These are phyloP conservation scores for Nudaria mundana DNA, from an alignment of 2,888 invertebrate species.

Conservation along the genomic window DNA sequence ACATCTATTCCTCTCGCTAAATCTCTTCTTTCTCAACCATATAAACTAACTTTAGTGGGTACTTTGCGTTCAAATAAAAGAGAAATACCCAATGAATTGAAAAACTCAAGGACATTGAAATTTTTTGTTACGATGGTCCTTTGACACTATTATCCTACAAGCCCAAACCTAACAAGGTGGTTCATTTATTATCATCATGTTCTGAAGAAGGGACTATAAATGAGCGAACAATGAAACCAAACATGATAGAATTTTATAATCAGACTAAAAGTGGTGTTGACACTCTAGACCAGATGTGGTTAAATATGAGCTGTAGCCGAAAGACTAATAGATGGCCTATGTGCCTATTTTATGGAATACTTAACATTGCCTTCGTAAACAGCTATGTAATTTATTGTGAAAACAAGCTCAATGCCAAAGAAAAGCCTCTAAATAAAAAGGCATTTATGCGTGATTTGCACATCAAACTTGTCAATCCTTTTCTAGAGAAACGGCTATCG, in stretches of 20 bases:
- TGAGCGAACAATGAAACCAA: conserved; percentile 12
- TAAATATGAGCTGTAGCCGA: neutral
- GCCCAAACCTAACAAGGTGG: conserved; percentile 30
- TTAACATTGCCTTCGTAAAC: too few species aligned
- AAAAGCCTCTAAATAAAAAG: too few species aligned
- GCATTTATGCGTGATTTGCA: neutral
- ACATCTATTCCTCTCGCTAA: conserved; percentile 16
- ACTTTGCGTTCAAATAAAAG: conserved; percentile 9
- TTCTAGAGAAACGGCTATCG: neutral
- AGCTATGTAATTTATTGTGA: neutral
- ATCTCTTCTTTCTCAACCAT: conserved; percentile 3
- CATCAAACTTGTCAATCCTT: too few species aligned
- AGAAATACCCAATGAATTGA: conserved; percentile 37
- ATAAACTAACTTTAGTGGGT: conserved; percentile 6
- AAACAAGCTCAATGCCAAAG: too few species aligned
- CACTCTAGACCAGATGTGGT: conserved; percentile 1
- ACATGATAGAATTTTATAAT: conserved; percentile 31
- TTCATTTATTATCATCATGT: conserved; percentile 14
- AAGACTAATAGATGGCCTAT: neutral
- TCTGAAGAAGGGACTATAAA: conserved; percentile 6
- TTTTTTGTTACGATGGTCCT: conserved; percentile 32
- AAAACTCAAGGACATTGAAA: conserved; percentile 28
- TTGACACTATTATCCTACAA: conserved; percentile 37
- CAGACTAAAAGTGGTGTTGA: conserved; percentile 1
- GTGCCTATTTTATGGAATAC: too few species aligned